Evolutionary conservation across 2,888 invertebrate species (phyloP), one percentile per base, ranked within the genome.

Genomic region (Lobophora halterata): DNA sequence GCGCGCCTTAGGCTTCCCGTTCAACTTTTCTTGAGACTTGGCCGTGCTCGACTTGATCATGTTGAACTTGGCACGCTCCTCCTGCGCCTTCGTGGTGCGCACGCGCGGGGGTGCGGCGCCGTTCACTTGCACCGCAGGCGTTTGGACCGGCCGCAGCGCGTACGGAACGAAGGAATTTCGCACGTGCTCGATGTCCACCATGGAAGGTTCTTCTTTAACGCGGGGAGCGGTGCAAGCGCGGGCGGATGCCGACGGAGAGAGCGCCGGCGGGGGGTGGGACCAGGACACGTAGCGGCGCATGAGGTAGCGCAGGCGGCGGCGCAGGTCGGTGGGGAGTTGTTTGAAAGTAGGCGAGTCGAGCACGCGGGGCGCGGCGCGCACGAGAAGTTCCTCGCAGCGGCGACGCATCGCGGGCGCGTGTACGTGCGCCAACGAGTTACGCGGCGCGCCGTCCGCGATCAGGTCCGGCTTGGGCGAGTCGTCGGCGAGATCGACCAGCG

Each of bases 1-100:
- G 5, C 57, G 55, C 4, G 35, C 13, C 2, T 40, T 32, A n/a
- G 51, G 13, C 43, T 55, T 63, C 7, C 32, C 50, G 17, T 52
- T 54, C 1, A 56, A 18, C 1, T 61, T 57, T 9, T 71, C 74
- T 33, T 65, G 70, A 2, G 71, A 64, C 26, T 61, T 58, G 2
- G 59, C 32, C 4, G 11, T 14, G 2, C 16, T 62, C 2, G 66
- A 71, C 49, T 80, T 81, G 3, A 49, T 63, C 47, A 74, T 64
- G 48, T 86, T 86, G 33, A 61, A 85, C 45, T 74, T 79, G 0
- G 83, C 79, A 1, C 86, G 66, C 39, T 85, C 72, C 26, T 83
- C 79, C 38, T 86, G 86, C 1, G 86, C 85, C 47, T 76, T 82
- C 0, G 86, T 86, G 12, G 78, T 82, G 27, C 81, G 59, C 1